A percentile compares a stretch with the other conserved stretches of the same genome.
These are phyloP conservation scores for Archips crataeganus DNA, from an alignment of 2,888 invertebrate species.

Conservation along the genomic window DNA sequence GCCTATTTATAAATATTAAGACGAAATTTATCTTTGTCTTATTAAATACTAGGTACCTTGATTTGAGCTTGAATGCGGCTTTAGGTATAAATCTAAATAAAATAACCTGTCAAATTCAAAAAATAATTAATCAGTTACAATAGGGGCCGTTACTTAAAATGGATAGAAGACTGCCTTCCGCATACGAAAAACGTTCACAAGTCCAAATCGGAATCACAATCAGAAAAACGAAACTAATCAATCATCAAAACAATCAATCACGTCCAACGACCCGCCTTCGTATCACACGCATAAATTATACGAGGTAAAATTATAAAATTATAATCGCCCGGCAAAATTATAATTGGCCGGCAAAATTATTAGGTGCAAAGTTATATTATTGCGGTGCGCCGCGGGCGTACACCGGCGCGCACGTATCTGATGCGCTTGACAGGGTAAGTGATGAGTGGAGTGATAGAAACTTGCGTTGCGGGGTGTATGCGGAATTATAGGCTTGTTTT, in stretches of 20 bases:
- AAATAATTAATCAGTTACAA: background rate
- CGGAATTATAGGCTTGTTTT: constrained; percentile 26
- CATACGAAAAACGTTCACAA: background rate
- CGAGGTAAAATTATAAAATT: constrained; percentile 45
- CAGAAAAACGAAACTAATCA: constrained; percentile 51
- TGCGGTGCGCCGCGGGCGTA: constrained; percentile 59
- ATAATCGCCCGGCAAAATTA: constrained; percentile 58
- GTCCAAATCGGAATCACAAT: constrained; percentile 40
- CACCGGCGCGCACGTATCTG: constrained; percentile 62
- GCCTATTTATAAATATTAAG: too few relatives aligned
- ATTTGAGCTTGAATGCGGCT: too few relatives aligned
- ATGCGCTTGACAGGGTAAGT: constrained; percentile 70
- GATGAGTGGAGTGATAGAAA: constrained; percentile 72
- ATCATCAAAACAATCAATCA: constrained; percentile 55
- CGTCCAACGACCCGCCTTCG: constrained; percentile 49
- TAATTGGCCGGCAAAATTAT: constrained; percentile 80
- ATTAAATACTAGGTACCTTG: too few relatives aligned
- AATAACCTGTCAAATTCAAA: background rate
- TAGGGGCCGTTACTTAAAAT: background rate
- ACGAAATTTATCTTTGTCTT: too few relatives aligned
- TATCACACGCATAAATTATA: constrained; percentile 48
- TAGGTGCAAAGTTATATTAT: constrained; percentile 77
- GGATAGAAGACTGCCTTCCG: constrained; percentile 6
- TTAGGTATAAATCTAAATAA: background rate
- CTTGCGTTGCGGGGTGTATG: constrained; percentile 38